phyloP scores from a whole-genome alignment of 2,113 vertebrate genomes.

The Amia ocellicauda region DNA sequence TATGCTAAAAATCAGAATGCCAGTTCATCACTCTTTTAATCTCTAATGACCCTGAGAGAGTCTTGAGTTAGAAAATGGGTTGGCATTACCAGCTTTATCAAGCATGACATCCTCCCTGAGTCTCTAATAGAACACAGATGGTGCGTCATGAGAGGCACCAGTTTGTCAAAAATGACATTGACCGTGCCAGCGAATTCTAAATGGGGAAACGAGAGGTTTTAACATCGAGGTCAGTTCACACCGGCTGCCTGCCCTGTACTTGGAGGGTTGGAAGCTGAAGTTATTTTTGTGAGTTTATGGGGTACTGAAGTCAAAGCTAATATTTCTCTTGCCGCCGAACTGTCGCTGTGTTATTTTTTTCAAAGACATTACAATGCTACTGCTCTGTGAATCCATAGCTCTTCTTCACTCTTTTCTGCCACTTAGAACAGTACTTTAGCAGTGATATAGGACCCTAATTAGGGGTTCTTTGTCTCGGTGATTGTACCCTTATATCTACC shows the following conservation, averaged over 20 bases:
- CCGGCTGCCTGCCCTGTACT: too few relatives aligned
- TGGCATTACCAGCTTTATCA: conserved; percentile 54
- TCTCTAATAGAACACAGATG: conserved; percentile 58
- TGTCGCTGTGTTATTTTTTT: too few relatives aligned
- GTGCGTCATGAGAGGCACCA: conserved; percentile 37
- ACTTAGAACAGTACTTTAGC: background rate
- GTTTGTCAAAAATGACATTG: conserved; percentile 48
- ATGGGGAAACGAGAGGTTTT: too few relatives aligned
- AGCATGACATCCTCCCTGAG: conserved; percentile 47
- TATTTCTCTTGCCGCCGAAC: too few relatives aligned
- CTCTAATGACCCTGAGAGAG: conserved; percentile 49
- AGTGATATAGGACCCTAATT: background rate
- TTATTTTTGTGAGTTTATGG: too few relatives aligned
- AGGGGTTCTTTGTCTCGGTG: background rate
- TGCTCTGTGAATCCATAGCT: background rate
- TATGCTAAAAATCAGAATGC: conserved; percentile 41
- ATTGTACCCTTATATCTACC: background rate
- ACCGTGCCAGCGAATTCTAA: conserved; percentile 7
- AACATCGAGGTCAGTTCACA: too few relatives aligned
- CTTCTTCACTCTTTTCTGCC: background rate
- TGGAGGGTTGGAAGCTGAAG: too few relatives aligned
- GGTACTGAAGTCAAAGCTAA: conserved; percentile 1
- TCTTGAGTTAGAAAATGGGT: conserved; percentile 46
- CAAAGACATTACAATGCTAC: background rate
- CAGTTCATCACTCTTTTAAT: conserved; percentile 62